A percentile compares a stretch with the other conserved stretches of the same genome.
Conservation (phyloP, 2,888 invertebrate genomes). For the Eupithecia vulgata region DNA sequence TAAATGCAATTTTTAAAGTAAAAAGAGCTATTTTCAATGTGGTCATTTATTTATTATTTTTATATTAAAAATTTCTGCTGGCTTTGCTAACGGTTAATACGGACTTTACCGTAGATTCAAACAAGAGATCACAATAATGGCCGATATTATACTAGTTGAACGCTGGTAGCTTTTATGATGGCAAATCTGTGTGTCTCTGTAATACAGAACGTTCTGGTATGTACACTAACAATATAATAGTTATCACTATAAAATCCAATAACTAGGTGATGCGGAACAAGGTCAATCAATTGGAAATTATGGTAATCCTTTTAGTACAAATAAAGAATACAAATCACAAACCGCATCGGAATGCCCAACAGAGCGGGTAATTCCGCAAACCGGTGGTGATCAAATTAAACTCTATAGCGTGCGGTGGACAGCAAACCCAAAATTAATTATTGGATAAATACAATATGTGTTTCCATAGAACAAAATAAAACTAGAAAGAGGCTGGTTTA, state of each 20-base stretch:
- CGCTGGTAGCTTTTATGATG: no score
- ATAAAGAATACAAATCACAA: slow-evolving; percentile 40
- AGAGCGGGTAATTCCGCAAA: slow-evolving; percentile 41
- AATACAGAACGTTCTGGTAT: no score
- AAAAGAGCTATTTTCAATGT: background rate
- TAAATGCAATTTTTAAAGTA: no score
- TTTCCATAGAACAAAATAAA: background rate
- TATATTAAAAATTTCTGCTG: no score
- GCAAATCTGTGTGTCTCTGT: no score
- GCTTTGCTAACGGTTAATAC: no score
- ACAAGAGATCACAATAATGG: no score
- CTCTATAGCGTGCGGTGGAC: slow-evolving; percentile 31
- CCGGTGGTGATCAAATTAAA: slow-evolving; percentile 45
- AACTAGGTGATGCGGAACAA: background rate
- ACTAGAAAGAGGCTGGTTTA: background rate
- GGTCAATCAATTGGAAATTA: background rate
- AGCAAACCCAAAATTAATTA: slow-evolving; percentile 38
- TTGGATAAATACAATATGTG: slow-evolving; percentile 13
- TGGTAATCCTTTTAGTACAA: background rate
- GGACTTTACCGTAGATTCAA: no score
- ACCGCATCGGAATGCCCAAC: slow-evolving; percentile 26
- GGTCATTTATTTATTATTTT: no score
- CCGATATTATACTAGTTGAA: no score
- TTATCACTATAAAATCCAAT: no score
- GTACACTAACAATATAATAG: no score